Base-by-base conservation (phyloP, 30 jellyfish, hydroid and myxozoan species). In the Aurelia sp. region DNA sequence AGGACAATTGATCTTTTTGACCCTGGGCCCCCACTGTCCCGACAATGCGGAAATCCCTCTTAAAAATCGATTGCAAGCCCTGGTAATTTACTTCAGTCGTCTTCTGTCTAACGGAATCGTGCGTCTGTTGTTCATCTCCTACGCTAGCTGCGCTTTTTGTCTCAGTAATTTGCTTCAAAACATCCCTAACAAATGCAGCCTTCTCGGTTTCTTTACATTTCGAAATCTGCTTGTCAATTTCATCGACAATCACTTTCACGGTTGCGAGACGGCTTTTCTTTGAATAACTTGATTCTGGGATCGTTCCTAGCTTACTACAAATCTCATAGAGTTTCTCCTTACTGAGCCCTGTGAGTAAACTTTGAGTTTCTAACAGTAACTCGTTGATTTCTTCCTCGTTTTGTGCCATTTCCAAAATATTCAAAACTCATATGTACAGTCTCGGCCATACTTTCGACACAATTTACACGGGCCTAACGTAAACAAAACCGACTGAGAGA, bases 1-100 rank as follows among this genome's bases (percentile, higher is more conserved):
- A 64, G 9, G 76, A 64, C 76, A 64, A 64, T 9, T 64, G 76
- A 2, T 64, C 76, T 64, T 64, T 64, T 31, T 64, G 76, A 2
- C 44, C 76, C 4, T 64, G 76, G 40, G 76, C 76, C 76, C 76
- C 76, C 30, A 64, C 76, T 8, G 76, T 64, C 76, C 76, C 76
- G 30, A 64, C 33, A 64, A 64, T 64, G 5, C 76, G 76, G 50
- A 64, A 64, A 24, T 64, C 76, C 76, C 76, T 64, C 9, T 64
- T 64, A 51, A 64, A 64, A 64, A 64, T 64, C 9, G 76, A 64
- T 64, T 64, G 76, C 76, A 64, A 64, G 50, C n/a, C n/a, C n/a
- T n/a, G n/a, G n/a, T n/a, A n/a, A n/a, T n/a, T n/a, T n/a, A n/a
- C n/a, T n/a, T n/a, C n/a, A n/a, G n/a, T n/a, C n/a, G n/a, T n/a